Conservation (phyloP, 2,888 invertebrate genomes). For the Drosophila rubida region DNA sequence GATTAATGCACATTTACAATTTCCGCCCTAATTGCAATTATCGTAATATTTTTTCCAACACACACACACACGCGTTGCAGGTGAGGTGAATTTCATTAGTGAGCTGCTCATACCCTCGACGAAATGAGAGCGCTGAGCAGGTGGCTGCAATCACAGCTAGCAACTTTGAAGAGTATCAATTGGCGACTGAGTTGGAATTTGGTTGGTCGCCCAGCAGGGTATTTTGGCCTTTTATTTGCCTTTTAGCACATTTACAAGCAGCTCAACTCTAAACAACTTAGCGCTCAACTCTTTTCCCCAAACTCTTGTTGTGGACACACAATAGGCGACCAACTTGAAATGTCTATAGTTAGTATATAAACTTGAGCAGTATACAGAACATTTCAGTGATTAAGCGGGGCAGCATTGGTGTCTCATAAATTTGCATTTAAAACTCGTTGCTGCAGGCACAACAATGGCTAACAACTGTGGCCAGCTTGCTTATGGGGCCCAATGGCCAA, state of each 20-base stretch:
- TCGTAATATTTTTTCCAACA: constrained; percentile 3
- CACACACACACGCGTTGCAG: neutral
- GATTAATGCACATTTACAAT: constrained; percentile 56
- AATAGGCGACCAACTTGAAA: constrained; percentile 5
- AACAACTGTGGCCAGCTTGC: neutral
- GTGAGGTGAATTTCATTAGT: constrained; percentile 32
- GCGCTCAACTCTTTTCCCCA: constrained; percentile 18
- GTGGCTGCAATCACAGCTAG: no score
- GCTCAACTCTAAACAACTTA: constrained; percentile 23
- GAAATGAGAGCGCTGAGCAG: neutral
- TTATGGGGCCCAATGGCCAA: neutral
- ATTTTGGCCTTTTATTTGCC: constrained; percentile 55
- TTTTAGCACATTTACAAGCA: constrained; percentile 68
- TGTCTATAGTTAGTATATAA: neutral
- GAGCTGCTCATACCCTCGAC: constrained; percentile 12
- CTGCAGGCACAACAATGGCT: neutral
- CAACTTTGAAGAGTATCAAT: neutral
- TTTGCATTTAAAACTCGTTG: constrained; percentile 37
- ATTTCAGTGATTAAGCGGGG: constrained; percentile 52
- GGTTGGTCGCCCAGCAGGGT: no score
- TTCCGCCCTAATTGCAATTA: constrained; percentile 37
- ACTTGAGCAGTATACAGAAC: constrained; percentile 1
- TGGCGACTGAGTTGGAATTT: no score
- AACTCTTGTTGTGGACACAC: constrained; percentile 32
- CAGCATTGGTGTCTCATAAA: constrained; percentile 39